Evolutionary conservation across 2,797 vertebrate species (phyloP), one percentile per base, ranked within the genome.

Genomic region (Arrhamphus sclerolepis): DNA sequence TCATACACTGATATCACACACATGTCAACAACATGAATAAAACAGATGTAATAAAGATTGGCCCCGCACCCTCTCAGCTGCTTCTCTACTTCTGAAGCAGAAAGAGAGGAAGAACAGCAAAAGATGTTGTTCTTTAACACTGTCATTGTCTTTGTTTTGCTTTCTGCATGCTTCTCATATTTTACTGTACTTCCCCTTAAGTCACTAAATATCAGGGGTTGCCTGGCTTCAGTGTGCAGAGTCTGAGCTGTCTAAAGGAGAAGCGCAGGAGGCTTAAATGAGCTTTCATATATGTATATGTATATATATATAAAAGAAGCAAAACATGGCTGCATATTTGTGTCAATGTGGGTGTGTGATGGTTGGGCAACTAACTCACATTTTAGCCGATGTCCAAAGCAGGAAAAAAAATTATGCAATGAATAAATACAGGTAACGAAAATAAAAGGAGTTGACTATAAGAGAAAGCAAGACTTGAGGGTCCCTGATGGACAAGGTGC

Each of bases 11-110:
- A 92, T 89, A 91, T 89, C 86, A 80, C 85, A 74, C 68, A 72
- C 61, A 71, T 87, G 89, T 92, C 88, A 87, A 90, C 89, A 87
- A 82, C 89, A 89, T 89, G 91, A 93, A 92, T 93, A 93, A 91
- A 93, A 90, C 86, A 90, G 86, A 89, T 89, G 89, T 90, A 91
- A 91, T 91, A 90, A 90, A 90, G 89, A 89, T 74, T 59, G 71
- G 73, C 72, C 56, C 55, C 16, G 11, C 60, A 31, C 64, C 56
- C 64, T 58, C 56, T 21, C 44, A 28, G 55, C 49, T 63, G 34
- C 43, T 50, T 8, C 56, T 47, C 53, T 24, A 14, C 58, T 71
- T 34, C 66, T 67, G 5, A 59, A 81, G 62, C 58, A 82, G 51
- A 62, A 49, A 58, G 61, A 70, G 56, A 55, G 26, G 57, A 68